Percentiles rank a stretch among this genome's conserved stretches.
Conservation (phyloP, 2,888 invertebrate genomes). For the Muscina levida region DNA sequence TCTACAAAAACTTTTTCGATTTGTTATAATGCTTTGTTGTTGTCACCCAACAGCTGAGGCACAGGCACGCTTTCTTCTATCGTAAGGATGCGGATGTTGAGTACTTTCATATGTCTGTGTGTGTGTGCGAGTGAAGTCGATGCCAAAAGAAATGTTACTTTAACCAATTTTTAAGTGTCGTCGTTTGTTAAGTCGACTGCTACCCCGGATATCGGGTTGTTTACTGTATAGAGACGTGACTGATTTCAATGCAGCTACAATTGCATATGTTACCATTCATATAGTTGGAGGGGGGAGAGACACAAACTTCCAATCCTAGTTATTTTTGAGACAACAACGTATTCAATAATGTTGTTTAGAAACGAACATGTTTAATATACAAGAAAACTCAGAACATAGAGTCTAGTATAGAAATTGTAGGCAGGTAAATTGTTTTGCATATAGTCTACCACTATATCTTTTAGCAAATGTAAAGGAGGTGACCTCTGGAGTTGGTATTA, state of each 20-base stretch:
- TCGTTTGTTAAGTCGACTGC: conserved; percentile 10
- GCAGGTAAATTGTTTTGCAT: too few relatives aligned
- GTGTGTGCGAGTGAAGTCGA: conserved; percentile 4
- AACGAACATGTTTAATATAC: too few relatives aligned
- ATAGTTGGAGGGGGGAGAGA: neutral
- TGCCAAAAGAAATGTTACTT: conserved; percentile 20
- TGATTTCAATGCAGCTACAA: conserved; percentile 22
- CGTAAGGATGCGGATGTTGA: conserved; percentile 14
- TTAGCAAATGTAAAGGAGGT: too few relatives aligned
- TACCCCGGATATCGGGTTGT: conserved; percentile 25
- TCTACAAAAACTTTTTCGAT: conserved; percentile 40
- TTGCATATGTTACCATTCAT: conserved; percentile 29
- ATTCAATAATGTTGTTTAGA: neutral
- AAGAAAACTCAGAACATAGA: too few relatives aligned
- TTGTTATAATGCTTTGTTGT: conserved; percentile 53
- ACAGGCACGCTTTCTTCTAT: conserved; percentile 9
- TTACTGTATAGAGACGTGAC: conserved; percentile 44
- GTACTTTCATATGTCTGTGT: too few relatives aligned
- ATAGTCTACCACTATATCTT: too few relatives aligned
- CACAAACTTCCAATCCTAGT: neutral
- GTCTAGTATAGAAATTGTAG: too few relatives aligned
- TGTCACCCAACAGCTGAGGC: conserved; percentile 58
- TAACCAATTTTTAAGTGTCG: conserved; percentile 34
- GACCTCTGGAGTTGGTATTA: too few relatives aligned
- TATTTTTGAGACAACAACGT: neutral